Base-by-base conservation (phyloP, 2,888 invertebrate species). In the Gymnoscelis rufifasciata region DNA sequence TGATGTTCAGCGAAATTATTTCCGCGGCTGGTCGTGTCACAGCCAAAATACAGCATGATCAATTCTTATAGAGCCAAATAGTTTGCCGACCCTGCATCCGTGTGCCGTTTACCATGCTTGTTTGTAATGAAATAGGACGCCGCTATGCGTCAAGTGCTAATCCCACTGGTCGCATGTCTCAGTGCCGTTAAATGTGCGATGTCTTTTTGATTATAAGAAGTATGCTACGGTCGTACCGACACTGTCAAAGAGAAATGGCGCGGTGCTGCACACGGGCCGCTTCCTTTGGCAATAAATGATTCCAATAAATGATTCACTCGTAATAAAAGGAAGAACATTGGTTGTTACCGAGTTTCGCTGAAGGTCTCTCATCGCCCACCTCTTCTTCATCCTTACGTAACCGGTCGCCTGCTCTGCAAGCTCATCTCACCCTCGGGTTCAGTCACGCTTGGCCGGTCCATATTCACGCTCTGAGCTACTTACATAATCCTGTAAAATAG, bases 381-480 rank as follows among this genome's bases (percentile, higher is more conserved):
- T 53, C 54, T 51, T 51, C 53, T 57, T 54, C 61, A 56, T 59
- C 59, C 51, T 55, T 54, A 31, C 44, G 40, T 19, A 19, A n/a
- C 57, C 57, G 59, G 54, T 62, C 53, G 61, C 61, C 64, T 65
- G 65, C 55, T 54, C 59, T 65, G 63, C 58, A 52, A 56, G 59
- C 68, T 74, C 78, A 77, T 78, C 69, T 71, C 64, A 74, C 76
- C 79, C 78, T 74, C 64, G 74, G 83, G 83, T 81, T 75, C 70
- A 77, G 74, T 80, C 80, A 80, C 80, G 83, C 86, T 84, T 62
- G 73, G 74, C 75, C 74, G 81, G 81, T 81, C 80, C 84, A 83
- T 84, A 71, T 78, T 83, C 84, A 84, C 86, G 78, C 81, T 79
- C 80, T 79, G 73, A 71, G 83, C 86, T 86, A 86, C 79, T 86